Percentiles rank a stretch among this genome's conserved stretches.
phyloP scores from a whole-genome alignment of 2,113 vertebrate genomes.

The Argyrosomus japonicus region DNA sequence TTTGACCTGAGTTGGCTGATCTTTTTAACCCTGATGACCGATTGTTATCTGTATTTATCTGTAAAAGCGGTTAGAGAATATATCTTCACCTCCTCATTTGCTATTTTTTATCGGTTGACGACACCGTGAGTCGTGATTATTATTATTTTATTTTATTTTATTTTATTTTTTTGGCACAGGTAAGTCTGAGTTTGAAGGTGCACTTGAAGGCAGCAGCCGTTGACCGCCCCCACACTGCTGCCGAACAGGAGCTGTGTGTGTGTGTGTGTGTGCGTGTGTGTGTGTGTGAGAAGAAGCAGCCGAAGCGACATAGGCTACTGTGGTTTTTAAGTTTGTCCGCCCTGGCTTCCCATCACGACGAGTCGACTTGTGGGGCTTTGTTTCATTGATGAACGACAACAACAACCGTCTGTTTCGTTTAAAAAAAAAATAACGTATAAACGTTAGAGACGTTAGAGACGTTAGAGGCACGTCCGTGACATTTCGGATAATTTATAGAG shows the following conservation, averaged over 20 bases:
- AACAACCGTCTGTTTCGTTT: background rate
- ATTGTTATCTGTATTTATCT: background rate
- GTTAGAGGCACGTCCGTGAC: background rate
- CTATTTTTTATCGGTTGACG: background rate
- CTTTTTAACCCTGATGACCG: background rate
- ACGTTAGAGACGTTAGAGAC: background rate
- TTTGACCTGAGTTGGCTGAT: background rate
- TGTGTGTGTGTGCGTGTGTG: too few relatives aligned
- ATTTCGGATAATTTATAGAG: background rate
- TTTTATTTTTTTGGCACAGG: background rate
- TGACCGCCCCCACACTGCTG: conserved; percentile 41
- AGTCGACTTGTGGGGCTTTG: conserved; percentile 59
- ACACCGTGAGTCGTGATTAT: background rate
- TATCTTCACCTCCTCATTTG: background rate
- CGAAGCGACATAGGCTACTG: conserved; percentile 34
- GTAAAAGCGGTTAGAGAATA: too few relatives aligned
- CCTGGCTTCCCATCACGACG: conserved; percentile 65
- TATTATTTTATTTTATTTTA: too few relatives aligned
- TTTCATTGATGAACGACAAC: conserved; percentile 57
- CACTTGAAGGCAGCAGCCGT: conserved; percentile 64
- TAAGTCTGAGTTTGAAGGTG: background rate
- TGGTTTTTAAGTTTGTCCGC: conserved; percentile 77
- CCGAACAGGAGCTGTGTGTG: conserved; percentile 39
- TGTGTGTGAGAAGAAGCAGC: conserved; percentile 30
- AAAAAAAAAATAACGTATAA: background rate